Evolutionary conservation across 2,888 invertebrate genomes (phyloP).

Genomic region (Chorisops tibialis): DNA sequence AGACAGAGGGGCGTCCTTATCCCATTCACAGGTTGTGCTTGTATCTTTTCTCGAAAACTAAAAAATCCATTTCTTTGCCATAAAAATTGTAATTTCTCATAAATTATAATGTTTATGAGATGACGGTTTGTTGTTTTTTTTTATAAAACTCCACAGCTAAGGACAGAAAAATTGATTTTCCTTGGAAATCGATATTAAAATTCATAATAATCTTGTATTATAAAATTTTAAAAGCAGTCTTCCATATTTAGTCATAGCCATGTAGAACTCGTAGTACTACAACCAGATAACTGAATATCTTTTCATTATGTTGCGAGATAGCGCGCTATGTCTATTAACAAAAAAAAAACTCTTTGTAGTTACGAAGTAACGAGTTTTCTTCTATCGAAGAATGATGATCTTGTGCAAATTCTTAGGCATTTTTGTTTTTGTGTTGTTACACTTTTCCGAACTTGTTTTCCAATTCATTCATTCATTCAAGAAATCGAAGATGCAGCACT

Average conservation of each 20-base stretch:
- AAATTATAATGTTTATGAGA: slow-evolving; percentile 9
- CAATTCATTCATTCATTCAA: too few relatives aligned
- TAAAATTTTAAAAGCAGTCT: too few relatives aligned
- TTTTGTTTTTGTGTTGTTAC: too few relatives aligned
- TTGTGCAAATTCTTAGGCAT: too few relatives aligned
- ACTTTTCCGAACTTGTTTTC: too few relatives aligned
- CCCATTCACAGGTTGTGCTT: slow-evolving; percentile 8
- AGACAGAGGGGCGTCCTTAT: slow-evolving; percentile 22
- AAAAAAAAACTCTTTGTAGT: too few relatives aligned
- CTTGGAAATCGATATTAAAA: slow-evolving; percentile 23
- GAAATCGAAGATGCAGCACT: too few relatives aligned
- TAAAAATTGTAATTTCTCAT: slow-evolving; percentile 25
- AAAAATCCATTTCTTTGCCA: slow-evolving; percentile 6
- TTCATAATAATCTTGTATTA: slow-evolving; percentile 4
- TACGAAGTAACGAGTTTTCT: too few relatives aligned
- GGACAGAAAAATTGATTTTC: slow-evolving; percentile 6
- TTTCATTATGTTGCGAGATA: not conserved
- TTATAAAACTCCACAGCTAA: too few relatives aligned
- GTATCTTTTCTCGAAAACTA: slow-evolving; percentile 26
- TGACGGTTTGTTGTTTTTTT: too few relatives aligned
- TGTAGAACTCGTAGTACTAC: slow-evolving; percentile 19
- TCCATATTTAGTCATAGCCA: slow-evolving; percentile 21
- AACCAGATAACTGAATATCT: slow-evolving; percentile 25
- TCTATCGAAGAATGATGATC: too few relatives aligned
- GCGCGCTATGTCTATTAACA: too few relatives aligned